Percentiles rank a stretch among this genome's conserved stretches.
Conservation (phyloP, 2,797 vertebrate genomes). For the Nyctalus aviator region DNA sequence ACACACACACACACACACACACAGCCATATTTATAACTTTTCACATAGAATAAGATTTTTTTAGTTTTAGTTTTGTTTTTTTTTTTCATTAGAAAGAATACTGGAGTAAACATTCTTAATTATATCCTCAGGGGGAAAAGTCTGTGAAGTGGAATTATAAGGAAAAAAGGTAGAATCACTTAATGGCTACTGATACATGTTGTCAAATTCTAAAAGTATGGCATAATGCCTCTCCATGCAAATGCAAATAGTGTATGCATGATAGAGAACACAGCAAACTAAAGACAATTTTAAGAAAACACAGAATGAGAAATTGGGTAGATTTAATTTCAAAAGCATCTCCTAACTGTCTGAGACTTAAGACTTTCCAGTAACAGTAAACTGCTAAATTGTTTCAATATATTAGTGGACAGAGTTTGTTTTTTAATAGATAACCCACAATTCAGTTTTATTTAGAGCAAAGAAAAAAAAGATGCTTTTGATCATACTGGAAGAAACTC, state of each 20-base stretch:
- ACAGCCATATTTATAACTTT: background rate
- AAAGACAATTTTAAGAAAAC: slow-evolving; percentile 53
- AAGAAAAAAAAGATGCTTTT: too few species aligned
- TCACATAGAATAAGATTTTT: background rate
- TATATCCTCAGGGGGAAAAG: background rate
- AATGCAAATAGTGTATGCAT: slow-evolving; percentile 39
- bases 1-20: too few species aligned
- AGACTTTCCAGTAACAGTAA: slow-evolving; percentile 23
- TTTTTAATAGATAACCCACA: too few species aligned
- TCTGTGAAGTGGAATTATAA: background rate
- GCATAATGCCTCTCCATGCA: slow-evolving; percentile 5
- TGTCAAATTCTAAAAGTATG: slow-evolving; percentile 17
- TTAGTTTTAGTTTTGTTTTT: too few species aligned
- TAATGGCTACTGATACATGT: background rate
- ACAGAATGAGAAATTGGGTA: background rate
- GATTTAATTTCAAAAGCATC: slow-evolving; percentile 39
- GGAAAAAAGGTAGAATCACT: slow-evolving; percentile 18
- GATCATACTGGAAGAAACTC: too few species aligned
- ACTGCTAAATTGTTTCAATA: slow-evolving; percentile 39
- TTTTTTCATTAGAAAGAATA: slow-evolving; percentile 23
- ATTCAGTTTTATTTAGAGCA: too few species aligned
- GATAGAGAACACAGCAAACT: background rate
- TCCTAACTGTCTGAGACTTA: slow-evolving; percentile 6
- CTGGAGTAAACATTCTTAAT: background rate
- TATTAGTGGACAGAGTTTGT: background rate